Base-by-base conservation (phyloP, 2,888 invertebrate species). In the Brachyopa scutellaris region DNA sequence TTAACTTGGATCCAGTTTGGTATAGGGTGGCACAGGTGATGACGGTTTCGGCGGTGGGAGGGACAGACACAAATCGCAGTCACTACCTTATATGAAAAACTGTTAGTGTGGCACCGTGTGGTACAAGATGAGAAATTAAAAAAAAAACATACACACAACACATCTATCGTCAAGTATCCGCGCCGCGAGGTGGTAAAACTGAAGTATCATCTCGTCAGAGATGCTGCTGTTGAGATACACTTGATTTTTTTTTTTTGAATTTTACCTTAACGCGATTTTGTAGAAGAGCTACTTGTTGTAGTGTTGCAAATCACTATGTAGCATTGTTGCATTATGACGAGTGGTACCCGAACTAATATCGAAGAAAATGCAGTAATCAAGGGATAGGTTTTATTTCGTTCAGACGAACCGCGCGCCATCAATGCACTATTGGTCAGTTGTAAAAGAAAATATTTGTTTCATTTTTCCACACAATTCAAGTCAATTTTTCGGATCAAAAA, bases 161-260 rank as follows among this genome's bases (percentile, higher is more conserved):
- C 23, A 29, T 15, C 70, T 4, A 69, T 53, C 15, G 62, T 19
- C 7, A 53, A 72, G 77, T 72, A 70, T 61, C 66, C 49, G 33
- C 21, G 55, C 62, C 76, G 17, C 64, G 76, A 76, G 57, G 69
- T 69, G 80, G 76, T 64, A 76, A 47, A 55, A 29, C 17, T 61
- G 67, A 79, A 79, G 61, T 73, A 64, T 76, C 69, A 70, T 77
- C 64, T 80, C 36, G 55, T 70, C 45, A 64, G 66, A 77, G 77
- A 82, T 82, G 80, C 76, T 74, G 67, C 61, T 2, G 59, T 17
- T 69, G 15, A 47, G 57, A 69, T 69, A 57, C 23, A 66, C 53
- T 67, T 45, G 7, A 11, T 62, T 26, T 40, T 70, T 31, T 53
- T 36, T 53, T 45, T 51, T 55, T 17, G 11, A 15, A 23, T 55